Evolutionary conservation across 2,113 vertebrate genomes (phyloP).

Genomic region (Rhadina sibilatrix): DNA sequence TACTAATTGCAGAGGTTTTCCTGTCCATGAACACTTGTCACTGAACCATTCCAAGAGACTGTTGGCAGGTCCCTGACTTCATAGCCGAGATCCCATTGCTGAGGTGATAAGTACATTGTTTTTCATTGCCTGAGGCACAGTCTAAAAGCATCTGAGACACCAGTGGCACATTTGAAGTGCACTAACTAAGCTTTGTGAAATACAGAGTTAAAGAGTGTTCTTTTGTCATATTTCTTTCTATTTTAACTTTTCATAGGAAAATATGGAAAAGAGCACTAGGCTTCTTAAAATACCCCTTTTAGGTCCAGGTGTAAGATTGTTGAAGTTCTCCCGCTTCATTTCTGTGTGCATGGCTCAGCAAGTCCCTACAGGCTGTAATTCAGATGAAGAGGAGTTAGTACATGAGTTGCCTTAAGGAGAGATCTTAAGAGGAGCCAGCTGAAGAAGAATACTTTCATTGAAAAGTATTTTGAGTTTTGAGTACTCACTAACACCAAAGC

Average conservation of each 20-base stretch:
- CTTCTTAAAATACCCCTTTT: neutral
- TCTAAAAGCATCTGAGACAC: neutral
- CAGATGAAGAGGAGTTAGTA: neutral
- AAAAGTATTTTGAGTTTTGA: neutral
- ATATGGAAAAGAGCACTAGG: neutral
- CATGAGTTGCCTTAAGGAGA: neutral
- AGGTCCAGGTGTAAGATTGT: neutral
- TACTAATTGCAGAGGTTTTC: neutral
- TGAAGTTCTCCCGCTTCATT: neutral
- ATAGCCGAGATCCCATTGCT: neutral
- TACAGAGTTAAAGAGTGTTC: neutral
- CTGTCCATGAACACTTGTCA: neutral
- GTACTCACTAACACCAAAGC: neutral
- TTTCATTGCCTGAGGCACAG: neutral
- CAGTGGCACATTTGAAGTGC: neutral
- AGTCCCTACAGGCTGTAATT: neutral
- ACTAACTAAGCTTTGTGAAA: neutral
- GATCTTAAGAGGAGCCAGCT: neutral
- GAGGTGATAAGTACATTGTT: neutral
- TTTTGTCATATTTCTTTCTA: neutral
- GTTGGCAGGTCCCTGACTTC: neutral
- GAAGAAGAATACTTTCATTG: neutral
- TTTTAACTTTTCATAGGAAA: neutral
- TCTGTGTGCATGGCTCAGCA: neutral
- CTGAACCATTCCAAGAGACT: neutral